phyloP scores from a whole-genome alignment of 2,797 vertebrate genomes.

The Hypotaenidia philippensis region DNA sequence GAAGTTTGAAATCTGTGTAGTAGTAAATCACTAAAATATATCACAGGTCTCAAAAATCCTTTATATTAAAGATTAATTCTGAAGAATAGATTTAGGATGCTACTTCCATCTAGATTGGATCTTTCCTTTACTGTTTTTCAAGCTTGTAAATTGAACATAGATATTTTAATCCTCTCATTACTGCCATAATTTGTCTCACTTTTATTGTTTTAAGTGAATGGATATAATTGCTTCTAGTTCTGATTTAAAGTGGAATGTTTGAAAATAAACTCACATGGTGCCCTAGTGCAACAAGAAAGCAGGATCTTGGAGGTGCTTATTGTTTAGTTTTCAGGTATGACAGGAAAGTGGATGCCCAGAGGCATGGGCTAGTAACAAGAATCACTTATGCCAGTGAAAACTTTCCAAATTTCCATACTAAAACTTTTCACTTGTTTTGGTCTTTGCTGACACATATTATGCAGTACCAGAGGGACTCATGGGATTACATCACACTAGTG shows the following conservation, averaged over 20 bases:
- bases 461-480: fast-evolving
- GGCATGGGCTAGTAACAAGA: fast-evolving
- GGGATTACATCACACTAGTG: not conserved
- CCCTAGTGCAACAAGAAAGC: not conserved
- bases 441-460: not conserved
- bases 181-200: not conserved
- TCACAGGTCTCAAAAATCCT: not conserved
- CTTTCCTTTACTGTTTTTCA: not conserved
- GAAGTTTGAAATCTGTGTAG: not conserved
- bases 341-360: not conserved
- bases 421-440: not conserved
- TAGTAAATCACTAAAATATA: not conserved
- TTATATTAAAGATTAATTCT: not conserved
- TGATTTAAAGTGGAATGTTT: not conserved
- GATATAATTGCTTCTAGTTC: not conserved
- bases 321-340: not conserved
- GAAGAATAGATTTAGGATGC: not conserved
- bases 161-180: not conserved
- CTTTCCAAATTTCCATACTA: not conserved
- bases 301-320: not conserved
- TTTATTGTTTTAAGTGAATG: not conserved
- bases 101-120: not conserved
- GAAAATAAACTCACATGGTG: not conserved
- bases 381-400: not conserved
- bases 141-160: not conserved